phyloP scores from a whole-genome alignment of 2,797 vertebrate species.

The Naso thynnoides region DNA sequence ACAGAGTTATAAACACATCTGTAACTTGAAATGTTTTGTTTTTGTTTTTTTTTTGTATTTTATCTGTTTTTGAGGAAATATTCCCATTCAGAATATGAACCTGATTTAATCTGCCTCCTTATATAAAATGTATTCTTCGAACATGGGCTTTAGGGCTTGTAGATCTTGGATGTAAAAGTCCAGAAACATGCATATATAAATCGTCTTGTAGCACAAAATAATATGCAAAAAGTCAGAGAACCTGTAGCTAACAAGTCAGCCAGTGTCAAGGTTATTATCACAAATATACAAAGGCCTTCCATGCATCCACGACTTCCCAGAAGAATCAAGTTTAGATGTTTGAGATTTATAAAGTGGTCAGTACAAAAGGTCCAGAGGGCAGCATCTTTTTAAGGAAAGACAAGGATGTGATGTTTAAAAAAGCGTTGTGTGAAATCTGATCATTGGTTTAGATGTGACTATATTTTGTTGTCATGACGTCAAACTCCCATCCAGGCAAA shows the following conservation, averaged over 20 bases:
- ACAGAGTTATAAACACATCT: not conserved
- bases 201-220: conserved; percentile 60
- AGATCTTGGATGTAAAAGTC: conserved; percentile 28
- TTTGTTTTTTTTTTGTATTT: conserved; percentile 27
- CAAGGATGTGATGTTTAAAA: conserved; percentile 14
- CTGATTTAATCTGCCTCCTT: conserved; percentile 36
- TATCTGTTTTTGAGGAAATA: conserved; percentile 17
- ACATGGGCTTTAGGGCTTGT: conserved; percentile 16
- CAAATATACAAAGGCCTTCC: conserved; percentile 23
- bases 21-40: too few relatives aligned
- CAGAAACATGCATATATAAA: conserved; percentile 20
- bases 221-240: conserved; percentile 64
- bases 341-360: conserved; percentile 6
- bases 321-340: not conserved
- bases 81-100: conserved; percentile 10
- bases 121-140: conserved; percentile 27
- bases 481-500: conserved; percentile 32
- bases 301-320: conserved; percentile 8
- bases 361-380: conserved; percentile 4
- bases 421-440: conserved; percentile 23
- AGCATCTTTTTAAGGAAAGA: not conserved
- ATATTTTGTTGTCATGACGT: conserved; percentile 27
- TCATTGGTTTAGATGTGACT: conserved; percentile 12
- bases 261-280: conserved; percentile 38
- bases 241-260: conserved; percentile 50